Conservation (phyloP, 1,140 invertebrate species). For the Bilobella aurantiaca region DNA sequence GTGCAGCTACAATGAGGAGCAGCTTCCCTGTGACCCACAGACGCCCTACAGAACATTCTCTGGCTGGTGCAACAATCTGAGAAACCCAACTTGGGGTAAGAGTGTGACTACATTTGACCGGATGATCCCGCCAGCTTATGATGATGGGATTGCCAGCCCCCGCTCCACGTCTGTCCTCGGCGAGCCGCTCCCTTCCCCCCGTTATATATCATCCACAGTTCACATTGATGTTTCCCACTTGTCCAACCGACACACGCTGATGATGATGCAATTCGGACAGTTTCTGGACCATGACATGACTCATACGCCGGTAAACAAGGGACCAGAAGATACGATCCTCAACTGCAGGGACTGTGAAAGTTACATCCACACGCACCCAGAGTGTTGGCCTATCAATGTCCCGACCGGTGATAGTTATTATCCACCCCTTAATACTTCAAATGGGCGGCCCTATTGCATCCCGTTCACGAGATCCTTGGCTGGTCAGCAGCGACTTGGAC, state of each 20-base stretch:
- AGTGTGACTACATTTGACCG: constrained; percentile 75
- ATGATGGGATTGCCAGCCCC: constrained; percentile 74
- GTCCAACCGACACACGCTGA: constrained; percentile 72
- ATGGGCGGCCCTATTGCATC: constrained; percentile 70
- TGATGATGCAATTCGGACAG: constrained; percentile 79
- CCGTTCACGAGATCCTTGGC: constrained; percentile 85
- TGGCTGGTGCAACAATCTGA: constrained; percentile 79
- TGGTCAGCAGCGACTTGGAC: constrained; percentile 69
- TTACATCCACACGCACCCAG: constrained; percentile 67
- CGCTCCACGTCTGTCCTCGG: constrained; percentile 61
- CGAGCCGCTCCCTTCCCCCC: constrained; percentile 61
- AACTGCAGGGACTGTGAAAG: constrained; percentile 76
- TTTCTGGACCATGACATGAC: constrained; percentile 86
- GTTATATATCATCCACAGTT: constrained; percentile 70
- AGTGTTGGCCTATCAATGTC: constrained; percentile 78
- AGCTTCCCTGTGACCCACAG: constrained; percentile 60
- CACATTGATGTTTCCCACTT: constrained; percentile 80
- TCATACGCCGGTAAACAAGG: constrained; percentile 66
- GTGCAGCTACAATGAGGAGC: constrained; percentile 38
- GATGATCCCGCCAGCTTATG: constrained; percentile 72
- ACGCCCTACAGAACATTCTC: constrained; percentile 68
- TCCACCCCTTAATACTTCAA: constrained; percentile 63
- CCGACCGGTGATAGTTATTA: constrained; percentile 74
- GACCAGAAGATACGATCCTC: constrained; percentile 45
- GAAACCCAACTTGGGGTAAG: constrained; percentile 72